A percentile compares a stretch with the other conserved stretches of the same genome.
These are phyloP conservation scores for Pseudonaja textilis DNA, from an alignment of 2,113 vertebrate species.

Conservation along the genomic window DNA sequence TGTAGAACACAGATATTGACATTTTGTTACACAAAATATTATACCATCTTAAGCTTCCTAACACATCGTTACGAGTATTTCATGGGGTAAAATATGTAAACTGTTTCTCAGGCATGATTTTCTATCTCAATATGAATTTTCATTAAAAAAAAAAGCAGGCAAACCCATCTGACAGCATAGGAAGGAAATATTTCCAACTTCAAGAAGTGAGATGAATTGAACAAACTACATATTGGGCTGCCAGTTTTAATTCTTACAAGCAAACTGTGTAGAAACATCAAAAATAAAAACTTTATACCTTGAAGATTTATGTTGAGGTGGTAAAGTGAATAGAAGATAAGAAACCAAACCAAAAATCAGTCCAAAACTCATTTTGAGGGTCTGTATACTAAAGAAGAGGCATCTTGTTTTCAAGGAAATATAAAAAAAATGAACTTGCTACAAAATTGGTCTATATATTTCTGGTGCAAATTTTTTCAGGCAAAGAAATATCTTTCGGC, in stretches of 20 bases:
- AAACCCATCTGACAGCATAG: conserved; percentile 37
- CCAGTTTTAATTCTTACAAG: conserved; percentile 60
- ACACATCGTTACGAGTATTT: conserved; percentile 58
- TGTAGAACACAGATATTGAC: conserved; percentile 44
- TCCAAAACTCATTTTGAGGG: conserved; percentile 55
- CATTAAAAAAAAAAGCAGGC: conserved; percentile 40
- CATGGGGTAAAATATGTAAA: conserved; percentile 49
- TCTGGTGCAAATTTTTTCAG: conserved; percentile 57
- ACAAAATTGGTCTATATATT: conserved; percentile 12
- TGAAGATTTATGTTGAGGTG: conserved; percentile 53
- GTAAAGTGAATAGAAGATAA: conserved; percentile 49
- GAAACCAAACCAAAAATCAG: conserved; percentile 56
- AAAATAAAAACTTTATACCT: conserved; percentile 20
- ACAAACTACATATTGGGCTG: conserved; percentile 50
- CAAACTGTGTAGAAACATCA: conserved; percentile 72
- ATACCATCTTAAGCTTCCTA: conserved; percentile 64
- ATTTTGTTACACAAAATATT: conserved; percentile 64
- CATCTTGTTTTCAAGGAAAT: conserved; percentile 56
- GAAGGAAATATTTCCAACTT: conserved; percentile 28
- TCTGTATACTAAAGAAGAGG: conserved; percentile 58
- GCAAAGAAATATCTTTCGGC: conserved; percentile 57
- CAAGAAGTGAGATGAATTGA: conserved; percentile 32
- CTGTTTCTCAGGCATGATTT: conserved; percentile 34
- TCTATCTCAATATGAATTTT: conserved; percentile 53
- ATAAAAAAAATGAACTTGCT: conserved; percentile 41